Base-by-base conservation (phyloP, 2,888 invertebrate genomes). In the Seira ritae region DNA sequence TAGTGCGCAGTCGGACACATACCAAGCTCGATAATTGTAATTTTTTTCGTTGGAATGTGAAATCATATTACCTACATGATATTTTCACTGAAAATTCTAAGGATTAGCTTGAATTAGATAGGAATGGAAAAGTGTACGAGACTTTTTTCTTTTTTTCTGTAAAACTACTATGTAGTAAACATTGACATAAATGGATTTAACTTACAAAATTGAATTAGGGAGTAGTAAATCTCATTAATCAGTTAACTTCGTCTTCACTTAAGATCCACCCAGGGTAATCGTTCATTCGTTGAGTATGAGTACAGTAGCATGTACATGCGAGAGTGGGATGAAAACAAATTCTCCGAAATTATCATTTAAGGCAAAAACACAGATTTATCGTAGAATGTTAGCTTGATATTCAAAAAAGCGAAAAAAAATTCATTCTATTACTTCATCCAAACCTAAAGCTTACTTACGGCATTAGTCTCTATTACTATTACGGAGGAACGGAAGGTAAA, bases 131-230 rank as follows among this genome's bases (percentile, higher is more conserved):
- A 31, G 31, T n/a, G n/a, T 8, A 31, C 31, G 8, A 31, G 31
- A 31, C 31, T 2, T 31, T 8, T 8, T 8, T 31, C n/a, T 31
- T 8, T 8, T 31, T 8, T 31, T 31, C 31, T 31, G 31, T 4
- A 31, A 31, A 31, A 31, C 31, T 31, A 8, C 12, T 42, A 42
- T 42, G 42, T 12, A 42, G 12, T 31, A 50, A 50, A 50, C 50
- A 50, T 8, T 2, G 50, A 50, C 15, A 50, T 50, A 50, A 50
- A 12, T 50, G 50, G 50, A 50, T 50, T 50, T n/a, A 8, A 50
- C 50, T 50, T 50, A 50, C 31, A 31, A 50, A 50, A 50, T 50
- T 50, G 50, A 50, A 50, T 50, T 50, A 50, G 15, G 50, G 50
- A 50, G 15, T 50, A 8, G 17, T 50, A 50, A 50, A 50, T 1